Conservation (phyloP, 2,797 vertebrate species). For the Gymnopithys bicolor region DNA sequence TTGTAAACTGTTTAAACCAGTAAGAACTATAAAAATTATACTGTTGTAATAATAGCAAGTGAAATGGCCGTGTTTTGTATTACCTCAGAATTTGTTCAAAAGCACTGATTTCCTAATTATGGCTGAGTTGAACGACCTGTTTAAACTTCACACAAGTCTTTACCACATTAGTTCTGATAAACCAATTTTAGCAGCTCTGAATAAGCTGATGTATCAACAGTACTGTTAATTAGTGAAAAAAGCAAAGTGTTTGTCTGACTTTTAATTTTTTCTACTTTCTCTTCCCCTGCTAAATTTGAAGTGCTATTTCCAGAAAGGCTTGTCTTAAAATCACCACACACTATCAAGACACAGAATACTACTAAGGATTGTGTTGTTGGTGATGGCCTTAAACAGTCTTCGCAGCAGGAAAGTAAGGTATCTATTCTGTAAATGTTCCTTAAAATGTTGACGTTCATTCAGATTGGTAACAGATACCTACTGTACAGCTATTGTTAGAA, state of each 20-base stretch:
- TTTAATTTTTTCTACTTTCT: background rate
- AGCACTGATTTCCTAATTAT: background rate
- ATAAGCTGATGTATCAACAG: background rate
- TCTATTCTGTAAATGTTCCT: background rate
- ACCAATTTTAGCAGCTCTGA: background rate
- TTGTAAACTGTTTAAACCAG: background rate
- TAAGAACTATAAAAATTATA: background rate
- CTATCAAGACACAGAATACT: slow-evolving; percentile 44
- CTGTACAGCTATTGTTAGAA: background rate
- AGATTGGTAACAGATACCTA: background rate
- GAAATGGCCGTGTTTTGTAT: background rate
- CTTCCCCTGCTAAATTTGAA: slow-evolving; percentile 56
- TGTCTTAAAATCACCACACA: slow-evolving; percentile 76
- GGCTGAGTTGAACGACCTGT: accelerated
- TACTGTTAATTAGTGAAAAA: background rate
- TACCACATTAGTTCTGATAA: background rate
- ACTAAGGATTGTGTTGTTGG: background rate
- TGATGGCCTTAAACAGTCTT: background rate
- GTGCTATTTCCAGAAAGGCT: slow-evolving; percentile 89
- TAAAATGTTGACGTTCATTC: background rate
- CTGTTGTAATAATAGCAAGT: background rate
- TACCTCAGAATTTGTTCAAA: background rate
- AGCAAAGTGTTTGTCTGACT: background rate
- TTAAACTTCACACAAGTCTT: background rate
- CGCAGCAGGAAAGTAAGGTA: slow-evolving; percentile 62